These are phyloP conservation scores for Hirundichthys speculiger DNA, from an alignment of 2,113 vertebrate species.

Conservation along the genomic window DNA sequence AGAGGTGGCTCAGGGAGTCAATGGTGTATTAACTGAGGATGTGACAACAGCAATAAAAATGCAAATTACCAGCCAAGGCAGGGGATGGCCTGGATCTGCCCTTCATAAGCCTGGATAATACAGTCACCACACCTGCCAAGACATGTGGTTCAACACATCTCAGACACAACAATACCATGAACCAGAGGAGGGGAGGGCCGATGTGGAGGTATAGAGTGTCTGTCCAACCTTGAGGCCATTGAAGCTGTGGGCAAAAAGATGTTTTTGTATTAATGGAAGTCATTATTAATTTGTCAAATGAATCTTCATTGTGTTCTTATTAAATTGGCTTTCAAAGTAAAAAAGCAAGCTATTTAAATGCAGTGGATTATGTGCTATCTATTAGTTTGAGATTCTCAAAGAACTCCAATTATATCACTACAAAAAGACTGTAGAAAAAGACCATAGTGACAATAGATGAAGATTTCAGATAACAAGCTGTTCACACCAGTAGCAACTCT, in stretches of 20 bases:
- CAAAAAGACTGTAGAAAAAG: too few species aligned
- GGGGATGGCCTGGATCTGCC: constrained; percentile 70
- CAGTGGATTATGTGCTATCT: too few species aligned
- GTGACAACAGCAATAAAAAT: constrained; percentile 85
- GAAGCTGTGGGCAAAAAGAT: constrained; percentile 5
- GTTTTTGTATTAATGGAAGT: constrained; percentile 2
- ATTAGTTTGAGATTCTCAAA: too few species aligned
- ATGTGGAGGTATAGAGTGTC: constrained; percentile 6
- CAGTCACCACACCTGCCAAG: constrained; percentile 74
- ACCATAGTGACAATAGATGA: too few species aligned
- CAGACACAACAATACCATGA: constrained; percentile 54
- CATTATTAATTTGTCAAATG: constrained; percentile 26
- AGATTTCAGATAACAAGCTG: too few species aligned
- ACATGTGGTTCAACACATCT: constrained; percentile 66
- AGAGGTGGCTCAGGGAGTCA: constrained; percentile 70
- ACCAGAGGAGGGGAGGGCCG: constrained; percentile 28
- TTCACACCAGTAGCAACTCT: too few species aligned
- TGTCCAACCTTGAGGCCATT: constrained; percentile 8
- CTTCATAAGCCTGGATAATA: constrained; percentile 78
- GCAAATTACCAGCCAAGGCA: constrained; percentile 80
- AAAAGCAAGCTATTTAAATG: too few species aligned
- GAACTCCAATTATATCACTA: too few species aligned
- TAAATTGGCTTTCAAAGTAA: too few species aligned
- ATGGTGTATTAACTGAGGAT: constrained; percentile 78
- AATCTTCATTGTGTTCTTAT: constrained; percentile 12